Base-by-base conservation (phyloP, 2,113 vertebrate species). In the Rhinogobius similis region DNA sequence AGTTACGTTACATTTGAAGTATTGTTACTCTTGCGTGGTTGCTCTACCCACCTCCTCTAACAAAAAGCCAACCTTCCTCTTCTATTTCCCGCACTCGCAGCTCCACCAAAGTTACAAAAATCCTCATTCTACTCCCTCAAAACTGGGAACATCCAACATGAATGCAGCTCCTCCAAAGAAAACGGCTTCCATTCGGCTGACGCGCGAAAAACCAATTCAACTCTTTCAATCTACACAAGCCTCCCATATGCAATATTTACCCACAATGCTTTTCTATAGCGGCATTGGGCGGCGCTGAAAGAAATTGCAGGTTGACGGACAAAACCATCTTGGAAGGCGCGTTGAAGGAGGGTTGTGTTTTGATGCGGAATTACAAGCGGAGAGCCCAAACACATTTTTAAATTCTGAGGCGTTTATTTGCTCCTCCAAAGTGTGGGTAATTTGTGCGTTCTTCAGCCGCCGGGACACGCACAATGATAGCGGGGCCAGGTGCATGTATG, bases 361-460 rank as follows among this genome's bases (percentile, higher is more conserved):
- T 74, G 73, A 75, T 44, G 39, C 62, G 71, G 71, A 75, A 80
- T 79, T 74, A 72, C 67, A 71, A 65, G 68, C 21, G 0, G 18
- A 67, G 65, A 21, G 62, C 9, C 55, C 41, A 69, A 70, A 80
- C 72, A 72, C 76, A 65, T 82, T 79, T 78, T 85, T 50, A 79
- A 41, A 62, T 70, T 73, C 81, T 62, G 72, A 78, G 20, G 46
- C 82, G 86, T 82, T 80, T 76, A 48, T 82, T 75, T 50, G 67
- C 46, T 69, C 58, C 64, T 55, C 21, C 41, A 77, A 80, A 81
- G 76, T 78, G 75, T 73, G 70, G 69, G 68, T 74, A 61, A 77
- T 79, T 68, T 74, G 5, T 55, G 38, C 21, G 62, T 69, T 77
- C 53, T 70, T 61, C 74, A 71, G 73, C 64, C 68, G 10, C 68